Evolutionary conservation across 2,113 vertebrate species (phyloP).

Genomic region (Dendropsophus ebraccatus): DNA sequence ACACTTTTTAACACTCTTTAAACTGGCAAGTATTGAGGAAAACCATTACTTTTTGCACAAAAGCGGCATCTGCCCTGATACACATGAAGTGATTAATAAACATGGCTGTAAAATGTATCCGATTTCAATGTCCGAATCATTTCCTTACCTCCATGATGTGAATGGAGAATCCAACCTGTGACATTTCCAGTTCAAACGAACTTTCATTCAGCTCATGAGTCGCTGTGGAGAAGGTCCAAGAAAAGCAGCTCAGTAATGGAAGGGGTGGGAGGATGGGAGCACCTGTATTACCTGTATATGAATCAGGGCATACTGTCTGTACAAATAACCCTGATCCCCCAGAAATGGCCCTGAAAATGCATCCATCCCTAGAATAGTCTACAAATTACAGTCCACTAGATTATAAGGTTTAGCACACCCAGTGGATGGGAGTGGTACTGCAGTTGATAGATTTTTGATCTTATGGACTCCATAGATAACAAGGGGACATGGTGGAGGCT

Average conservation of each 20-base stretch:
- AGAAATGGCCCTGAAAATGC: background rate
- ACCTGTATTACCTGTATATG: no score
- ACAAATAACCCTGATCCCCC: background rate
- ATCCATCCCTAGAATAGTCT: background rate
- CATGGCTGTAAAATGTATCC: no score
- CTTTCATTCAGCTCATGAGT: conserved; percentile 88
- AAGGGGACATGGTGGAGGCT: background rate
- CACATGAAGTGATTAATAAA: no score
- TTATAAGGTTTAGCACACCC: background rate
- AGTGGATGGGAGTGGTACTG: background rate
- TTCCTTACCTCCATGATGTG: conserved; percentile 84
- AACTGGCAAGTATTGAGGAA: no score
- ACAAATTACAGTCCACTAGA: background rate
- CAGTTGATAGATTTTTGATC: background rate
- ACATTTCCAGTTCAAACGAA: conserved; percentile 95
- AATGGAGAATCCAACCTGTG: conserved; percentile 92
- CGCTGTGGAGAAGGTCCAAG: conserved; percentile 71
- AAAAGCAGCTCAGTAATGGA: no score
- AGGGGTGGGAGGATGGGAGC: no score
- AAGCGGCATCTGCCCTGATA: no score
- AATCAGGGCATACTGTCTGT: no score
- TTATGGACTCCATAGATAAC: no score
- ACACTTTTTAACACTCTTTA: no score
- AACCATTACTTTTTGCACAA: no score
- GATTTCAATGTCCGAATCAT: background rate